Evolutionary conservation across 2,113 vertebrate genomes (phyloP).

Genomic region (Geococcyx californianus): DNA sequence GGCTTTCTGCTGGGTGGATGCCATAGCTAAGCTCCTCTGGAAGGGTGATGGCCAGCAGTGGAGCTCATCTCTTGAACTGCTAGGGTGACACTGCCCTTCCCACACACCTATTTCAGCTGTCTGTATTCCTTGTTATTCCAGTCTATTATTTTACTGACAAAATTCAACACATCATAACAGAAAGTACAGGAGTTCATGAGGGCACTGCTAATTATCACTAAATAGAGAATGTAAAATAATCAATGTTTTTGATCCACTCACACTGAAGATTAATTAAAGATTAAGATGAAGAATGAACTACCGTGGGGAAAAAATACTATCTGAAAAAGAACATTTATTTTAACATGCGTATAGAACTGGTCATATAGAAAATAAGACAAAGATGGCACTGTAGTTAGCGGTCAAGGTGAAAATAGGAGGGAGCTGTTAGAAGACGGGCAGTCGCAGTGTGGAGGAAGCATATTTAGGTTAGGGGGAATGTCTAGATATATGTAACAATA

Average conservation of each 20-base stretch:
- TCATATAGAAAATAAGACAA: background rate
- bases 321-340: background rate
- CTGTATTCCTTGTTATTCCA: background rate
- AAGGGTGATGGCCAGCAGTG: no score
- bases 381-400: background rate
- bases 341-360: background rate
- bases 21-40: no score
- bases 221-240: background rate
- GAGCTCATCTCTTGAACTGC: no score
- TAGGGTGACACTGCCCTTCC: background rate
- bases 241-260: background rate
- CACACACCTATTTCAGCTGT: rapidly evolving
- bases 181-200: background rate
- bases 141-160: background rate
- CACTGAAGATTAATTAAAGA: background rate
- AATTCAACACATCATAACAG: background rate
- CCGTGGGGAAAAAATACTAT: background rate
- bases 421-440: background rate
- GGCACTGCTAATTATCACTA: background rate
- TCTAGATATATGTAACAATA: background rate
- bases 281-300: background rate
- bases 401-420: background rate
- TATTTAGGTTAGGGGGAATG: background rate
- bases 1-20: no score
- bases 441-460: background rate